A percentile compares a stretch with the other conserved stretches of the same genome.
phyloP scores from a whole-genome alignment of 2,797 vertebrate species.

The Huso huso region DNA sequence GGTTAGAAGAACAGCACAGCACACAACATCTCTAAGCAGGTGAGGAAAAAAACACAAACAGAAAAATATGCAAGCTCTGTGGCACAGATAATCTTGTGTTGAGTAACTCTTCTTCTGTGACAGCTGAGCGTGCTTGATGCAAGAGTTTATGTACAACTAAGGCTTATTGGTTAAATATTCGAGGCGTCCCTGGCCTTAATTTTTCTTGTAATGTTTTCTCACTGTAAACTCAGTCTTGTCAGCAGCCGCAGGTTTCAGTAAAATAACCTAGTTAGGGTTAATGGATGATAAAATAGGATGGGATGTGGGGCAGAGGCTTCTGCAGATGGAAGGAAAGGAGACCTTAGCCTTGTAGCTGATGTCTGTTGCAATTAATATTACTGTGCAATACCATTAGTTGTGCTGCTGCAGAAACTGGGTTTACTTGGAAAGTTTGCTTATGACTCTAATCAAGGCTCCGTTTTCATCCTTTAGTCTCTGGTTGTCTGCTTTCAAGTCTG shows the following conservation, averaged over 20 bases:
- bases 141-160: conserved; percentile 98
- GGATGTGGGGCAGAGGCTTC: conserved; percentile 5
- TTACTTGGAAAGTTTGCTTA: conserved; percentile 99
- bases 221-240: conserved; percentile 85
- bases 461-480: conserved; percentile 99
- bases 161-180: conserved; percentile 98
- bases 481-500: conserved; percentile 98
- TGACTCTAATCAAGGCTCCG: conserved; percentile 97
- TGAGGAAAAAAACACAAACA: conserved; percentile 48
- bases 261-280: conserved; percentile 19
- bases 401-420: conserved; percentile 60
- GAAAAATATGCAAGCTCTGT: conserved; percentile 52
- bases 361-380: conserved; percentile 68
- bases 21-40: conserved; percentile 51
- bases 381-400: conserved; percentile 80
- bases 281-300: conserved; percentile 10
- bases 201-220: conserved; percentile 59
- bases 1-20: conserved; percentile 57
- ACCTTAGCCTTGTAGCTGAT: conserved; percentile 49
- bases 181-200: conserved; percentile 77
- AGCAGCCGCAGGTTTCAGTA: conserved; percentile 63
- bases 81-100: conserved; percentile 83
- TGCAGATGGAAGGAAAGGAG: conserved; percentile 14
- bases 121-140: conserved; percentile 71
- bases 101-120: conserved; percentile 81